Evolutionary conservation across 2,113 vertebrate genomes (phyloP), one percentile per base, ranked within the genome.

Genomic region (Raja brachyura): DNA sequence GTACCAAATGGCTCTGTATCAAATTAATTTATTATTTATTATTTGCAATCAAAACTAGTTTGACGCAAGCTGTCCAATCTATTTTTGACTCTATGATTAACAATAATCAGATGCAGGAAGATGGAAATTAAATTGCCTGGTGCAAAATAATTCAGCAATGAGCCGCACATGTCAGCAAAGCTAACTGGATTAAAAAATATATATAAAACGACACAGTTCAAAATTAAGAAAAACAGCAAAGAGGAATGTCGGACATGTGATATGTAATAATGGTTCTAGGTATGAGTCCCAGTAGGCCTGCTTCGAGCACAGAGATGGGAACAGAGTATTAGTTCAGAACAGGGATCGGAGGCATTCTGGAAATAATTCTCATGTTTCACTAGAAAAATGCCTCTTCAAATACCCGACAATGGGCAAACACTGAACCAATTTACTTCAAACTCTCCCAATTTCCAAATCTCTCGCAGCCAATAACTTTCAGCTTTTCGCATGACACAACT

Each of bases 351-450:
- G 16, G 11, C 66, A 68, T 68, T 68, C 66, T 68, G 66, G 7
- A 68, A 68, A 68, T 14, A 68, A 8, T 68, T 68, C 10, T 68
- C 66, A 68, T 68, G 16, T 68, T 68, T 68, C 66, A 68, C 66
- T 68, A 68, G 11, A 68, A 68, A 68, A 68, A 16, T 13, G 11
- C 10, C 66, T 68, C 16, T 68, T 68, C 66, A 68, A 16, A 14
- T 68, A 68, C 66, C 16, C 10, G 10, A 28, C 81, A 56, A 10
- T 85, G 54, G 59, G 25, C 22, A 59, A 85, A 28, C 20, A 2
- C 54, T n/a, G 25, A 28, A n/a, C 56, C 54, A 85, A 85, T 59
- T 85, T 25, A n/a, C 81, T 85, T n/a, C 56, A 85, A 85, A 85
- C 25, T 59, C 81, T 59, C 13, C 0, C 25, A 85, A 28, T 28